These are phyloP conservation scores for Meriones unguiculatus DNA, from an alignment of 2,113 vertebrate species.

Conservation along the genomic window DNA sequence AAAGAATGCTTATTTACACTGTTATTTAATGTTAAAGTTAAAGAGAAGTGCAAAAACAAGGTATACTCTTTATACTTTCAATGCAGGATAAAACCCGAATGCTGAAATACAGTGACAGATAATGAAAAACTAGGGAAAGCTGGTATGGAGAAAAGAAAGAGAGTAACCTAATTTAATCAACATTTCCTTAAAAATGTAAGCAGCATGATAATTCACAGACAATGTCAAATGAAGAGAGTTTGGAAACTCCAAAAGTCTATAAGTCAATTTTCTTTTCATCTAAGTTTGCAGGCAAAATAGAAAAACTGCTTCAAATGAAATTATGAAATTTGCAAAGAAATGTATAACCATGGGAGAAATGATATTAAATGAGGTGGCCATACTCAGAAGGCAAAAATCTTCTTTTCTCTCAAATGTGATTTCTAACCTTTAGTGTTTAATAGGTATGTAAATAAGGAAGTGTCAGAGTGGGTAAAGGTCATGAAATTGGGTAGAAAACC, in stretches of 20 bases:
- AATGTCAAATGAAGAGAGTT: neutral
- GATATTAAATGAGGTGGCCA: neutral
- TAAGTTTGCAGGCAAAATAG: neutral
- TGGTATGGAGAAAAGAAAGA: neutral
- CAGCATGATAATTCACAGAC: neutral
- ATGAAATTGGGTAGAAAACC: neutral
- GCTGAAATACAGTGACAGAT: fast-evolving
- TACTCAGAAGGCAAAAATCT: neutral
- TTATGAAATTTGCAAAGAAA: neutral
- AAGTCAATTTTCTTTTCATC: neutral
- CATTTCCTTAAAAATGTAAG: neutral
- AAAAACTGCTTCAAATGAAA: neutral
- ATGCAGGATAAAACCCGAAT: neutral
- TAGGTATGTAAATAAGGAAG: neutral
- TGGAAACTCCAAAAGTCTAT: neutral
- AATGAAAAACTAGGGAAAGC: neutral
- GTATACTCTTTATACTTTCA: neutral
- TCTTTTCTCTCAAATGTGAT: neutral
- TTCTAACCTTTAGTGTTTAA: neutral
- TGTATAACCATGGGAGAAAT: neutral
- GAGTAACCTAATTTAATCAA: neutral
- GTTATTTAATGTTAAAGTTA: neutral
- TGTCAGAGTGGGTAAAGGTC: neutral
- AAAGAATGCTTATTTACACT: conserved; percentile 28
- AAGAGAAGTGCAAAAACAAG: neutral